Percentiles rank a stretch among this genome's conserved stretches.
Conservation (phyloP, 2,888 invertebrate genomes). For the Spisula solida region DNA sequence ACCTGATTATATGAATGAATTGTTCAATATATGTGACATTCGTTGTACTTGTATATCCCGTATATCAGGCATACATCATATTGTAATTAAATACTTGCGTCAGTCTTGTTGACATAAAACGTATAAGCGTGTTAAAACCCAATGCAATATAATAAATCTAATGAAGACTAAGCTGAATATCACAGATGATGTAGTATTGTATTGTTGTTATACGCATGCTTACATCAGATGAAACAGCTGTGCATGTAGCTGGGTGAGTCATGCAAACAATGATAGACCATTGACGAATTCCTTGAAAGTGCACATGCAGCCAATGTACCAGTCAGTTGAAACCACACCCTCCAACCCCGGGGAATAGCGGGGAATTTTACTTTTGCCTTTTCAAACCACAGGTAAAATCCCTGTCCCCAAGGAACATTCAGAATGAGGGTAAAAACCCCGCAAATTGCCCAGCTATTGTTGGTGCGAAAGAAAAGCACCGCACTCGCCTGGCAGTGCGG, state of each 20-base stretch:
- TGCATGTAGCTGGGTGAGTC: background rate
- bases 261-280: background rate
- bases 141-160: background rate
- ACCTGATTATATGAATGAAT: background rate
- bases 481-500: no score
- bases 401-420: no score
- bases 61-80: background rate
- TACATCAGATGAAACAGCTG: background rate
- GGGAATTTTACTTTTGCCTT: no score
- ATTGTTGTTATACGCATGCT: background rate
- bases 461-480: no score
- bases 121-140: constrained; percentile 5
- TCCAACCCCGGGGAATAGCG: no score
- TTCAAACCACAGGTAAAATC: no score
- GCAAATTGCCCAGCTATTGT: no score
- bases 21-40: background rate
- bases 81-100: background rate
- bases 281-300: background rate
- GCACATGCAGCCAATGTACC: no score
- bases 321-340: no score
- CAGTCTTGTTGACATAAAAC: background rate
- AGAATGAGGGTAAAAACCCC: no score
- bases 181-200: background rate
- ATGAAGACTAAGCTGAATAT: background rate
- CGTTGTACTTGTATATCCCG: background rate